Evolutionary conservation across 2,113 vertebrate species (phyloP).

Genomic region (Rhombomys opimus): DNA sequence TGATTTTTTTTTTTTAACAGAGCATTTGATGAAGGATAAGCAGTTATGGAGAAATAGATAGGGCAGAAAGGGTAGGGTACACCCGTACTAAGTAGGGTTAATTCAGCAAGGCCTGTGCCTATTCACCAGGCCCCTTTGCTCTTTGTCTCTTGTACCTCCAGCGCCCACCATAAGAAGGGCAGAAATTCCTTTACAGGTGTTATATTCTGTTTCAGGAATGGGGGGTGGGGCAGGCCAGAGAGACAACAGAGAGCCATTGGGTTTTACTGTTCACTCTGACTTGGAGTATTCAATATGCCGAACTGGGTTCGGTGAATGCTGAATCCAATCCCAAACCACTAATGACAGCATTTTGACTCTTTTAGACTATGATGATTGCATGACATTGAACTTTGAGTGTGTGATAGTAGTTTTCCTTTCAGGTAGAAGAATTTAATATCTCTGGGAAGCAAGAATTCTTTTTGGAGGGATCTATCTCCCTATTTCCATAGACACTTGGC

Average conservation of each 20-base stretch:
- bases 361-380: not conserved
- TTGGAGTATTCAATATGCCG: not conserved
- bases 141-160: not conserved
- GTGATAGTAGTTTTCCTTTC: conserved; percentile 11
- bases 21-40: not conserved
- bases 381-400: not conserved
- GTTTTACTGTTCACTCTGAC: not conserved
- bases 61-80: not conserved
- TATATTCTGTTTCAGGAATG: not conserved
- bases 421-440: conserved; percentile 14
- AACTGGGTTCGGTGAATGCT: not conserved
- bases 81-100: too few species aligned
- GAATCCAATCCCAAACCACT: not conserved
- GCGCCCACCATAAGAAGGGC: not conserved
- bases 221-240: not conserved
- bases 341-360: not conserved
- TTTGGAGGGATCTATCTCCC: not conserved
- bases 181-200: not conserved
- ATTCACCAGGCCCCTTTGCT: not conserved
- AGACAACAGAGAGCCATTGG: not conserved
- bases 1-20: not conserved
- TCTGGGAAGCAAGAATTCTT: not conserved
- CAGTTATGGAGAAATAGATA: not conserved
- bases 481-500: not conserved
- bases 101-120: not conserved